Evolutionary conservation across 2,113 vertebrate species (phyloP).

Genomic region (Anthoscopus minutus): DNA sequence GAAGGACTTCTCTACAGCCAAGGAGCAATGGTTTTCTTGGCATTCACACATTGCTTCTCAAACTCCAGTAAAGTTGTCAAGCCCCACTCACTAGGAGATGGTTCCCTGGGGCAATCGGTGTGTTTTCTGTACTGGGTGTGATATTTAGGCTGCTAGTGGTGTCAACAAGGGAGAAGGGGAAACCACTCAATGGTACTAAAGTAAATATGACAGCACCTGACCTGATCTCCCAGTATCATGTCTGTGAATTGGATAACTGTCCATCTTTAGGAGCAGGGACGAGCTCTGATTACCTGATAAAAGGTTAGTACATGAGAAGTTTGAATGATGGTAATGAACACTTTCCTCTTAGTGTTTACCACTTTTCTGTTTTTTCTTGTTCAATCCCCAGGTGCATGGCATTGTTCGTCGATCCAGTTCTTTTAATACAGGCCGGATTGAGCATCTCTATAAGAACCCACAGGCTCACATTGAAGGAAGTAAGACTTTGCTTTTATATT

Average conservation of each 20-base stretch:
- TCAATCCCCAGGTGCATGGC: slow-evolving; percentile 85
- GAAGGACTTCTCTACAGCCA: not conserved
- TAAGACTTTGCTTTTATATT: slow-evolving; percentile 69
- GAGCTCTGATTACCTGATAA: not conserved
- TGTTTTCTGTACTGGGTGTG: not conserved
- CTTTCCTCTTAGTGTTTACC: not conserved
- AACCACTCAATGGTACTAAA: not conserved
- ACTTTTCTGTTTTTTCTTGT: not conserved
- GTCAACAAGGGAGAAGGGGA: not conserved
- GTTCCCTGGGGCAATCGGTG: not conserved
- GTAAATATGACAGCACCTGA: not conserved
- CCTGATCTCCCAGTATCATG: not conserved
- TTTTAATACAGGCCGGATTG: slow-evolving; percentile 96
- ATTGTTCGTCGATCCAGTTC: slow-evolving; percentile 93
- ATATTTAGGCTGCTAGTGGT: not conserved
- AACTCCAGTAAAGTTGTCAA: not conserved
- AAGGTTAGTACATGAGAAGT: not conserved
- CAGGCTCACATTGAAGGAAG: slow-evolving; percentile 93
- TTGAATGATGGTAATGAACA: not conserved
- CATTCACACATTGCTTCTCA: not conserved
- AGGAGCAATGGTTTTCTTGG: not conserved
- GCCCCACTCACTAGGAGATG: not conserved
- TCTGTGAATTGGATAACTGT: not conserved
- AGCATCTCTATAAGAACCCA: slow-evolving; percentile 95
- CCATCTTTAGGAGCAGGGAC: not conserved